Evolutionary conservation across 2,888 invertebrate species (phyloP), one percentile per base, ranked within the genome.

Genomic region (Tipula lateralis): DNA sequence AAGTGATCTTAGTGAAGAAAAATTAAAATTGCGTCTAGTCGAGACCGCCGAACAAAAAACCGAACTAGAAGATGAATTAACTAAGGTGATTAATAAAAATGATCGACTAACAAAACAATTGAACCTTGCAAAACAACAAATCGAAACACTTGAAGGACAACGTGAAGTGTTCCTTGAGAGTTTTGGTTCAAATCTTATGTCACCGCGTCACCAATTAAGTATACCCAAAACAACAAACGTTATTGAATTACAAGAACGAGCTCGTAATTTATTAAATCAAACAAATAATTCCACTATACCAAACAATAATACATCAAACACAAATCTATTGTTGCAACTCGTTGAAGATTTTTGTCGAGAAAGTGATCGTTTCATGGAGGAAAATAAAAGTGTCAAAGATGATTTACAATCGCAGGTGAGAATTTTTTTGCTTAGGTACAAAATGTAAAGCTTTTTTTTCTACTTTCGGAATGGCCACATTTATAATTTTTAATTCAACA

Each of bases 351-450:
- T 94, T 66, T 92, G 92, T 86, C 89, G 91, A 84, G 92, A 92
- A 87, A 91, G 91, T 86, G 92, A 93, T 87, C 92, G 91, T 85
- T 92, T 94, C 85, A 89, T 93, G 12, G 95, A 95, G 85, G 92
- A 92, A 34, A 91, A 93, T 50, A 93, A 92, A 86, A 92, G 91
- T 84, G 95, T 95, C 87, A 91, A 92, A 29, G 94, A 94, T 86
- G 96, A 96, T 88, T 89, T 96, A 86, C 92, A 93, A 83, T 93
- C 94, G 85, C 96, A 96, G 94, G 96, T 96, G 88, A 90, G 9
- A 9, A 66, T 12, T 39, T 9, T 50, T 66, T 66, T 24, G 2
- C 1, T 66, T 24, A 4, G 3, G 9, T 66, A 24, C 7, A 66
- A 66, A 66, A 16, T 44, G 66, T 66, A 66, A 9, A 9, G 66